Percentiles rank a stretch among this genome's conserved stretches.
Evolutionary conservation across 2,888 invertebrate species (phyloP).

Genomic region (Ormyrus thymus): DNA sequence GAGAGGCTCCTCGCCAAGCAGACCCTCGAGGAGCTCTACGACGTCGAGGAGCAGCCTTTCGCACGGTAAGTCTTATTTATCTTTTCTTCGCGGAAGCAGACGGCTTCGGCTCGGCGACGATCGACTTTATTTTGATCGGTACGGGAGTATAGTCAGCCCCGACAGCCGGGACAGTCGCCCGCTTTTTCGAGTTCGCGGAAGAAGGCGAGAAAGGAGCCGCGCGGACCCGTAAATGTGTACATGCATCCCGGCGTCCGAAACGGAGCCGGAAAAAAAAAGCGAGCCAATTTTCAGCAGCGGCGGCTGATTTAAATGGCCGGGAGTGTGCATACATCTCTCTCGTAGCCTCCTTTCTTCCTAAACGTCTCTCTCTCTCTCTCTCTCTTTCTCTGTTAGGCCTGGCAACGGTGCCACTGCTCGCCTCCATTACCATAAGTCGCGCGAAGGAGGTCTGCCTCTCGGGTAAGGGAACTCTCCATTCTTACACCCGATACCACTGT

Average conservation of each 20-base stretch:
- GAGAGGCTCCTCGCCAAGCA: constrained; percentile 74
- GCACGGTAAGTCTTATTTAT: constrained; percentile 67
- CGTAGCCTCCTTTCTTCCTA: constrained; percentile 43
- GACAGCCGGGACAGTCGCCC: too few species aligned
- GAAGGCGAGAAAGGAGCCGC: too few species aligned
- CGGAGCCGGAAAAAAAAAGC: too few species aligned
- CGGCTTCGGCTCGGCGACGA: too few species aligned
- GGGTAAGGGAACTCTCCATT: constrained; percentile 16
- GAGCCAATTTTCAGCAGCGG: constrained; percentile 22
- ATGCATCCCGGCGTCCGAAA: too few species aligned
- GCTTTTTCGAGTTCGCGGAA: too few species aligned
- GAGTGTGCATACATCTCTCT: too few species aligned
- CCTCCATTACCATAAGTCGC: constrained; percentile 46
- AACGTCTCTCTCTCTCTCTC: constrained; percentile 26
- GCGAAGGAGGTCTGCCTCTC: constrained; percentile 42
- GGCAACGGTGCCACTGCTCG: constrained; percentile 19
- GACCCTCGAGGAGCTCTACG: constrained; percentile 73
- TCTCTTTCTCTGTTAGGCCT: background rate
- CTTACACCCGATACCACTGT: constrained; percentile 7
- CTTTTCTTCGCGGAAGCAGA: too few species aligned
- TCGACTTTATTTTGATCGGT: too few species aligned
- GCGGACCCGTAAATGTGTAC: too few species aligned
- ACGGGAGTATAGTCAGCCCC: too few species aligned
- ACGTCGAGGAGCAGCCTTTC: constrained; percentile 75
- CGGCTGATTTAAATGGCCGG: constrained; percentile 36